phyloP scores from a whole-genome alignment of 2,888 invertebrate genomes.

The Harpalus rubripes region DNA sequence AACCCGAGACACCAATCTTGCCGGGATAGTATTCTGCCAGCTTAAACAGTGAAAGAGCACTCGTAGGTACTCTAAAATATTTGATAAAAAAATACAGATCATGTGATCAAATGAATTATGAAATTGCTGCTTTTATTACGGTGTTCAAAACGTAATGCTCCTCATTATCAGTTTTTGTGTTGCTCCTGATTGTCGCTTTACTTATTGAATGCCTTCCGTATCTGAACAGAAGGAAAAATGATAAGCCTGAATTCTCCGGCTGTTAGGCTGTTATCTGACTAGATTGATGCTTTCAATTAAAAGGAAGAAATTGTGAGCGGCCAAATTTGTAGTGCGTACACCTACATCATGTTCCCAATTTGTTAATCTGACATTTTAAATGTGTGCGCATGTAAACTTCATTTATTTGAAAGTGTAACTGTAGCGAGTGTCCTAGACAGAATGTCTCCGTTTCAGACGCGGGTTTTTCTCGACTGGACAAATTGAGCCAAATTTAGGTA shows the following conservation, averaged over 20 bases:
- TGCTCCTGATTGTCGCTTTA: no score
- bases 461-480: not conserved
- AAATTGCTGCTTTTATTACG: no score
- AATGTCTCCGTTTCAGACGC: not conserved
- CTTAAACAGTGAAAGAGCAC: no score
- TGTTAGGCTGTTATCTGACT: not conserved
- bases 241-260: not conserved
- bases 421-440: slow-evolving; percentile 38
- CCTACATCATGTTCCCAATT: slow-evolving; percentile 59
- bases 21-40: no score
- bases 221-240: not conserved
- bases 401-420: slow-evolving; percentile 55
- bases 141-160: no score
- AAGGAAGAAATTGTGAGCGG: slow-evolving; percentile 32
- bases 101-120: no score
- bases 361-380: slow-evolving; percentile 62
- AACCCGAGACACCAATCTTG: no score
- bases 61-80: no score
- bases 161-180: no score
- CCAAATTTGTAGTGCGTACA: slow-evolving; percentile 52
- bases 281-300: slow-evolving; percentile 56
- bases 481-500: slow-evolving; percentile 3
- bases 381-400: slow-evolving; percentile 56
- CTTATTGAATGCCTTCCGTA: not conserved
- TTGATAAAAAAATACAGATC: no score